Base-by-base conservation (phyloP, 2,888 invertebrate species). In the Aporophyla lueneburgensis region DNA sequence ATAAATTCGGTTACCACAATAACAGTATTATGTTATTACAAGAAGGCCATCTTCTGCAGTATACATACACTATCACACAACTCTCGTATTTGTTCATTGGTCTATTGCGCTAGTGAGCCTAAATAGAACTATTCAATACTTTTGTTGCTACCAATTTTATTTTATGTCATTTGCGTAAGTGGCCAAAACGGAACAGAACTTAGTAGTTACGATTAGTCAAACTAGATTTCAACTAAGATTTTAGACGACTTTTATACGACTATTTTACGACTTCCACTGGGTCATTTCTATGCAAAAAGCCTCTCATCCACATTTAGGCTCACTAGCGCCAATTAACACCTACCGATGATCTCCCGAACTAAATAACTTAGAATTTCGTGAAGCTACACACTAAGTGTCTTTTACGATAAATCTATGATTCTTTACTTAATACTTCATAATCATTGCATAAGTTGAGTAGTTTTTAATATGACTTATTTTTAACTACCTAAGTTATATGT, bases 31-130 rank as follows among this genome's bases (percentile, higher is more conserved):
- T 91, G 91, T 89, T 90, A 74, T 62, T 58, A 89, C 87, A 87
- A 78, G 82, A 93, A 93, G 93, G 93, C 92, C 90, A 91, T 85
- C 76, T 85, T 82, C 86, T 87, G 89, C 89, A 88, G 88, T 89
- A 89, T 88, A 88, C 88, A 83, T 75, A 85, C 76, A 82, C 80
- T 84, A 77, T 87, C 85, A 87, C 86, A 88, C 51, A 63, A 73
- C 33, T 69, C 61, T 69, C 24, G 33, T 62, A 24, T 63, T 70
- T 65, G 33, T 75, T 78, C 21, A 82, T 78, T 82, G 40, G 43
- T 78, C 74, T 78, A 78, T 27, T 59, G 33, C 56, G 54, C 75
- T 87, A 77, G 81, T 78, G 68, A 61, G 59, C 40, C 24, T 65
- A 40, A 49, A 59, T 21, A 33, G 1, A 59, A 33, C 33, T 5